Conservation (phyloP, 1,140 invertebrate genomes). For the Scaptomyza hsui region DNA sequence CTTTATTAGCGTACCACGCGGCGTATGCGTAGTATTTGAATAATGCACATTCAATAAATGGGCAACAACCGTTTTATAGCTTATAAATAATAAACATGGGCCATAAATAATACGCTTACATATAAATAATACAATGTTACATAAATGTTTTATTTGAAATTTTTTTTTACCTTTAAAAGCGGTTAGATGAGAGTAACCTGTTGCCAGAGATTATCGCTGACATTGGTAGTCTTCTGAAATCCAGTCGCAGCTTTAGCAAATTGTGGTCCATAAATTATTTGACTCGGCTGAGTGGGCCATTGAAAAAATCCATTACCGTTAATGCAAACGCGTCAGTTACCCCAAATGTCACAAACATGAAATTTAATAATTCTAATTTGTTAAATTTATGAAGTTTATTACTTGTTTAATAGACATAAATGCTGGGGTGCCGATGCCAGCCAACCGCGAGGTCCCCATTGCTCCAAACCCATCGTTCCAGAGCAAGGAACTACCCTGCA, state of each 20-base stretch:
- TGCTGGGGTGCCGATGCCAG: slow-evolving; percentile 33
- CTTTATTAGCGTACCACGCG: slow-evolving; percentile 66
- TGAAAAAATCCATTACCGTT: slow-evolving; percentile 53
- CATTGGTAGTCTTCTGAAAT: neutral
- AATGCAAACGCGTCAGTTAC: slow-evolving; percentile 24
- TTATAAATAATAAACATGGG: slow-evolving; percentile 17
- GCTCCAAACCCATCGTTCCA: slow-evolving; percentile 29
- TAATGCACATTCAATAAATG: slow-evolving; percentile 68
- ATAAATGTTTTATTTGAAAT: neutral
- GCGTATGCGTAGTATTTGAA: slow-evolving; percentile 62
- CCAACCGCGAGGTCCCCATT: slow-evolving; percentile 40
- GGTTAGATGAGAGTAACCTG: slow-evolving; percentile 12
- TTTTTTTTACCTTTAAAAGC: neutral
- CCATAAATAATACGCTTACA: neutral
- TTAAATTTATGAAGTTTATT: slow-evolving; percentile 74
- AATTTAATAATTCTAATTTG: slow-evolving; percentile 79
- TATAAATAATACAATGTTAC: neutral
- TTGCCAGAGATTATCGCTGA: slow-evolving; percentile 26
- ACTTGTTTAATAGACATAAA: slow-evolving; percentile 68
- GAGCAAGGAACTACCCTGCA: slow-evolving; percentile 25
- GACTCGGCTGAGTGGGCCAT: slow-evolving; percentile 10
- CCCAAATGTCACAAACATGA: slow-evolving; percentile 60
- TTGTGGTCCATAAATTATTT: slow-evolving; percentile 32
- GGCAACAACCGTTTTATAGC: slow-evolving; percentile 45
- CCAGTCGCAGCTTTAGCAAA: slow-evolving; percentile 20